Percentiles rank a stretch among this genome's conserved stretches.
Evolutionary conservation across 2,888 invertebrate genomes (phyloP).

Genomic region (Alloplasta piceator): DNA sequence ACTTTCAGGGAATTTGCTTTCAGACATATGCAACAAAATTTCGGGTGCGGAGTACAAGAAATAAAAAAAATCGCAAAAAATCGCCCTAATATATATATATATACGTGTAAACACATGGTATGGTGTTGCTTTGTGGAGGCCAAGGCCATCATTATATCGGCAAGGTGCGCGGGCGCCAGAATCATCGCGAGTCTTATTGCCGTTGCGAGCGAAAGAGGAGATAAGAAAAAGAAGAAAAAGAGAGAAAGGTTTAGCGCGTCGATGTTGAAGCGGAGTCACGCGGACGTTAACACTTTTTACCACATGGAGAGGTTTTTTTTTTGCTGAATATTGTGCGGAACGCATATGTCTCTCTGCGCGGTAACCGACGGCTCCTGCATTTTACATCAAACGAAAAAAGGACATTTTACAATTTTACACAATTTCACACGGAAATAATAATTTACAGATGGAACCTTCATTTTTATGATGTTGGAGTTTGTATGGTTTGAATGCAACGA

Average conservation of each 20-base stretch:
- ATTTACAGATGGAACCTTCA: too few species aligned
- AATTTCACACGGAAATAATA: too few species aligned
- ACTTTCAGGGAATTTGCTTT: too few species aligned
- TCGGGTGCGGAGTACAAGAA: too few species aligned
- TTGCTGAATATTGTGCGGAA: conserved; percentile 9
- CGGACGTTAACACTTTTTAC: conserved; percentile 19
- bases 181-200: conserved; percentile 36
- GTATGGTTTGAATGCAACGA: too few species aligned
- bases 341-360: not conserved
- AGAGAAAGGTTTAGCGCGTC: conserved; percentile 60
- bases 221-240: conserved; percentile 45
- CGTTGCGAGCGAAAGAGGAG: conserved; percentile 38
- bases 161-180: conserved; percentile 52
- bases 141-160: conserved; percentile 60
- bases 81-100: too few species aligned
- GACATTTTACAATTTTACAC: too few species aligned
- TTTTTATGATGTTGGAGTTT: too few species aligned
- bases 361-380: too few species aligned
- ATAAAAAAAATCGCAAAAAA: too few species aligned
- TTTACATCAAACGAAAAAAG: too few species aligned
- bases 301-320: conserved; percentile 2
- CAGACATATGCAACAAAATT: too few species aligned
- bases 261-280: not conserved
- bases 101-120: conserved; percentile 25
- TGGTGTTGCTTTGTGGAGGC: conserved; percentile 45